phyloP scores from a whole-genome alignment of 1,140 invertebrate genomes.

The Caenorhabditis inopinata region DNA sequence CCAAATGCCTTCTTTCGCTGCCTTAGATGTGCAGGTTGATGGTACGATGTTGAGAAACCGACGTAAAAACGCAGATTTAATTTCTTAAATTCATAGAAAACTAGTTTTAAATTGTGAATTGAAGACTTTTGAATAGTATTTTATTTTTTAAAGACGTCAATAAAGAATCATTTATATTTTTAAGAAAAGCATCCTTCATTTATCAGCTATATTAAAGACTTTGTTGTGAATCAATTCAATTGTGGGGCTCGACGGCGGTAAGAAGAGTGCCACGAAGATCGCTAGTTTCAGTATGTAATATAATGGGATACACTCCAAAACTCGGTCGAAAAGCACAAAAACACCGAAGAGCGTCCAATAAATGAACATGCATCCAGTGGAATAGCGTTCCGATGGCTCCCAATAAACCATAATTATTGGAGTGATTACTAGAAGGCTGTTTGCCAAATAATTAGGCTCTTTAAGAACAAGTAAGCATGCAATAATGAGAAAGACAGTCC shows the following conservation, averaged over 20 bases:
- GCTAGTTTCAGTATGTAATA: background rate
- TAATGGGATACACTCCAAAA: background rate
- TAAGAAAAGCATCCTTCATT: background rate
- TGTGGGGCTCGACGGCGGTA: background rate
- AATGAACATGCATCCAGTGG: background rate
- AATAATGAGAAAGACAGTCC: background rate
- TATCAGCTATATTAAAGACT: background rate
- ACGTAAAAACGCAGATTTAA: too few species aligned
- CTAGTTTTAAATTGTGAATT: too few species aligned
- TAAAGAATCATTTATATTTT: too few species aligned
- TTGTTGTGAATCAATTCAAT: slow-evolving; percentile 9
- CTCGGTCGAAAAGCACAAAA: background rate
- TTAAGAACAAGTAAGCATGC: background rate
- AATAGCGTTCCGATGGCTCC: background rate
- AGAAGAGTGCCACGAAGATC: background rate
- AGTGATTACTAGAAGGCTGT: background rate
- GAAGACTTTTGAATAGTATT: too few species aligned
- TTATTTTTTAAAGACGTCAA: too few species aligned
- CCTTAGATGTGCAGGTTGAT: too few species aligned
- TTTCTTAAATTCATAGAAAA: too few species aligned
- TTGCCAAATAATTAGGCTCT: background rate
- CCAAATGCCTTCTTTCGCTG: too few species aligned
- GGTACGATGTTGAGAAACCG: too few species aligned
- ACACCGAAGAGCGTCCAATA: slow-evolving; percentile 10
- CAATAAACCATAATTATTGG: background rate